These are phyloP conservation scores for Pollenia amentaria DNA, from an alignment of 2,888 invertebrate genomes.

Conservation along the genomic window DNA sequence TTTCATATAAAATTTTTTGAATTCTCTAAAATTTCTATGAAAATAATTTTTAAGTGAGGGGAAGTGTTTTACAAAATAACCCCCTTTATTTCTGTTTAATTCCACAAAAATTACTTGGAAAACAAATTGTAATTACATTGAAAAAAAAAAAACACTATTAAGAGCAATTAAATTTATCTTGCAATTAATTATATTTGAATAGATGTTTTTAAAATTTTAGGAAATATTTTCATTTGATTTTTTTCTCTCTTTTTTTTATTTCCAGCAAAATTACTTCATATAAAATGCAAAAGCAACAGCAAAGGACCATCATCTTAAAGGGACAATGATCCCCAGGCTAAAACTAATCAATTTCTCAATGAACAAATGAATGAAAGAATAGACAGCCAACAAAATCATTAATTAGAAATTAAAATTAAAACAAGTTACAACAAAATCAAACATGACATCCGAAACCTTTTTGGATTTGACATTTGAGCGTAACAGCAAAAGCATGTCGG, in stretches of 20 bases:
- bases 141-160: background rate
- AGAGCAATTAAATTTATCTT: background rate
- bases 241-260: background rate
- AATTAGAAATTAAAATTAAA: constrained; percentile 14
- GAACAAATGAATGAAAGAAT: constrained; percentile 22
- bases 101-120: no score
- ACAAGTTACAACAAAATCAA: constrained; percentile 21
- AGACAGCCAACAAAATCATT: constrained; percentile 27
- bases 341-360: constrained; percentile 1
- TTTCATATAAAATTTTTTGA: no score
- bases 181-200: background rate
- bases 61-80: no score
- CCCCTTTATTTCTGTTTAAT: no score
- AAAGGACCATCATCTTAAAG: background rate
- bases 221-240: background rate
- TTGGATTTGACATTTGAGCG: constrained; percentile 82
- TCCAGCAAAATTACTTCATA: constrained; percentile 45
- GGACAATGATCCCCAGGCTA: constrained; percentile 9
- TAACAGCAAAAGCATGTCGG: constrained; percentile 76
- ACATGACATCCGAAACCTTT: constrained; percentile 83
- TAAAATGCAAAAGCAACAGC: constrained; percentile 36
- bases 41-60: no score
- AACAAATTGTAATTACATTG: background rate
- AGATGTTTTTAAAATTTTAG: background rate
- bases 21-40: no score